A percentile compares a stretch with the other conserved stretches of the same genome.
phyloP scores from a whole-genome alignment of 2,888 invertebrate genomes.

The Tridacna crocea region DNA sequence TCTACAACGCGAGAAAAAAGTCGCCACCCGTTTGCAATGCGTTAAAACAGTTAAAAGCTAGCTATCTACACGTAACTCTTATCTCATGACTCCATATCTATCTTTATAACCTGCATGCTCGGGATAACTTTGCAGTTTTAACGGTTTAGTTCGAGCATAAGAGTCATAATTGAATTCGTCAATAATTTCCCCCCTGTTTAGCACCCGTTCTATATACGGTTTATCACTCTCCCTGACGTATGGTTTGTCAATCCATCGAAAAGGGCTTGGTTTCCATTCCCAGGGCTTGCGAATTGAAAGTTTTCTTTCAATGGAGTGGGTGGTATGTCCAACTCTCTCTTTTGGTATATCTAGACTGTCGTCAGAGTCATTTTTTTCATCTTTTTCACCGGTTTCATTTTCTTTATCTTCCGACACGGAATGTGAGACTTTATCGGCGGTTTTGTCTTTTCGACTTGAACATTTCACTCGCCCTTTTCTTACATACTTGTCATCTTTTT shows the following conservation, averaged over 20 bases:
- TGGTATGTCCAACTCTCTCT: constrained; percentile 54
- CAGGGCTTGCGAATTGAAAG: constrained; percentile 59
- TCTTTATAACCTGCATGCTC: constrained; percentile 59
- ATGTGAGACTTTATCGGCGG: neutral
- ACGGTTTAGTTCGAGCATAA: constrained; percentile 55
- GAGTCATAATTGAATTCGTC: constrained; percentile 62
- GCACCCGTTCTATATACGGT: constrained; percentile 60
- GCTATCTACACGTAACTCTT: neutral
- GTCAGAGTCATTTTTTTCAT: constrained; percentile 38
- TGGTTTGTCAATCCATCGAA: constrained; percentile 61
- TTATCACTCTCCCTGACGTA: constrained; percentile 60
- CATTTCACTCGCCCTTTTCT: constrained; percentile 13
- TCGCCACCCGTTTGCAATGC: no score
- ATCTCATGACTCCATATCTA: constrained; percentile 49
- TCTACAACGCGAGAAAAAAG: no score
- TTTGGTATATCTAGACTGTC: constrained; percentile 59
- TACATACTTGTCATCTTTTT: constrained; percentile 6
- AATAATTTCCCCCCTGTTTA: constrained; percentile 58
- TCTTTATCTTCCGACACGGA: neutral
- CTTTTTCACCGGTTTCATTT: constrained; percentile 18
- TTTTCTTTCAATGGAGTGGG: constrained; percentile 59
- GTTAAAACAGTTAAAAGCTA: no score
- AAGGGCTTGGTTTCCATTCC: constrained; percentile 64
- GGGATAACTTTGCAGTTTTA: constrained; percentile 55
- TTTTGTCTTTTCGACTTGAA: constrained; percentile 16